A percentile compares a stretch with the other conserved stretches of the same genome.
Evolutionary conservation across 1,140 invertebrate species (phyloP).

Genomic region (Drosophila tsacasi): DNA sequence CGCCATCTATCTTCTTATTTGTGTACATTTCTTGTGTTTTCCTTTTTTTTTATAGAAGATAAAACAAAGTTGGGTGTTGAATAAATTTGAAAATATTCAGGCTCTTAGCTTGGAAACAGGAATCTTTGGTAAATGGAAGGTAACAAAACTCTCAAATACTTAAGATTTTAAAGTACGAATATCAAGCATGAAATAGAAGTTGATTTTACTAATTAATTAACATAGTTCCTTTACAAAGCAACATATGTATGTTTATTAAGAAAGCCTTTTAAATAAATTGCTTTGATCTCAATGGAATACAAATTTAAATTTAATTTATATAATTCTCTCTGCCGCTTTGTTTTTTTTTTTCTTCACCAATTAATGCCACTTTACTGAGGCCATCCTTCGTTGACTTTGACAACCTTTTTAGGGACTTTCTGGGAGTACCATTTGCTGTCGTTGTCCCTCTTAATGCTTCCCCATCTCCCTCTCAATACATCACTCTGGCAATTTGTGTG

Average conservation of each 20-base stretch:
- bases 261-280: neutral
- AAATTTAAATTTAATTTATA: neutral
- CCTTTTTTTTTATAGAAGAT: neutral
- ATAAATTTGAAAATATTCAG: neutral
- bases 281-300: neutral
- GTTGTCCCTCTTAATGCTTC: neutral
- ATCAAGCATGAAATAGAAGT: neutral
- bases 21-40: neutral
- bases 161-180: neutral
- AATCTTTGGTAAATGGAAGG: neutral
- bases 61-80: neutral
- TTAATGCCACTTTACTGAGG: slow-evolving; percentile 27
- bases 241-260: too few relatives aligned
- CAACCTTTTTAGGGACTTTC: slow-evolving; percentile 1
- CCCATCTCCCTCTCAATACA: neutral
- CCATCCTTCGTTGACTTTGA: slow-evolving; percentile 9
- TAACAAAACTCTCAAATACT: too few relatives aligned
- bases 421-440: slow-evolving; percentile 10
- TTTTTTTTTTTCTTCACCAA: slow-evolving; percentile 11
- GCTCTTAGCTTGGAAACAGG: neutral
- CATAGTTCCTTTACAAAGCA: neutral
- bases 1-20: slow-evolving; percentile 1
- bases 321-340: neutral
- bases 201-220: neutral
- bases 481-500: slow-evolving; percentile 33